phyloP scores from a whole-genome alignment of 1,140 invertebrate species.

The Heliothis virescens region DNA sequence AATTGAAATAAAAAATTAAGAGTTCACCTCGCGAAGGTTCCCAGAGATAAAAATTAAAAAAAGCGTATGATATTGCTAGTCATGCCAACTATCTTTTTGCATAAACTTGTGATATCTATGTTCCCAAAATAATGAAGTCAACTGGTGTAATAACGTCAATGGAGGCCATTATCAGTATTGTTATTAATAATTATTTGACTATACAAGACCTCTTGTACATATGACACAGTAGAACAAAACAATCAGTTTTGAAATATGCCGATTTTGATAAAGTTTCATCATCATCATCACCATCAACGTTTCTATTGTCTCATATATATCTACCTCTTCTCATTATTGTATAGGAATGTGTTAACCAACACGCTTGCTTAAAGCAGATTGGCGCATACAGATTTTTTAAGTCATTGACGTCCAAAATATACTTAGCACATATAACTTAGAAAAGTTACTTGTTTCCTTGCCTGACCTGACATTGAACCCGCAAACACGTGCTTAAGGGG shows the following conservation, averaged over 20 bases:
- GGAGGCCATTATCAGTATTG: slow-evolving; percentile 11
- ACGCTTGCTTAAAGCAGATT: too few relatives aligned
- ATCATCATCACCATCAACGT: too few relatives aligned
- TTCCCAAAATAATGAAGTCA: slow-evolving; percentile 5
- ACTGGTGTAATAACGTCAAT: slow-evolving; percentile 17
- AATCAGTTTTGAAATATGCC: neutral
- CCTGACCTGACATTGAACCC: too few relatives aligned
- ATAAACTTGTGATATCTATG: neutral
- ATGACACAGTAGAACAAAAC: slow-evolving; percentile 17
- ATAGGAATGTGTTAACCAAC: too few relatives aligned
- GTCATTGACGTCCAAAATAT: too few relatives aligned
- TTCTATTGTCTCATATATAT: too few relatives aligned
- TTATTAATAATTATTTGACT: slow-evolving; percentile 27
- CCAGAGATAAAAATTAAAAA: neutral
- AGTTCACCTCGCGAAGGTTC: neutral
- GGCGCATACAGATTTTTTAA: too few relatives aligned
- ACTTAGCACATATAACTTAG: too few relatives aligned
- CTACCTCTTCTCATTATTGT: too few relatives aligned
- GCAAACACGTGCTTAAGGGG: too few relatives aligned
- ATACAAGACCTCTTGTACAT: slow-evolving; percentile 23
- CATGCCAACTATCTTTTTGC: neutral
- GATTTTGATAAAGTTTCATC: neutral
- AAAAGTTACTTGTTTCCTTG: too few relatives aligned
- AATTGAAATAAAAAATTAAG: too few relatives aligned
- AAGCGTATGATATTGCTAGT: neutral